Base-by-base conservation (phyloP, 2,113 vertebrate species). In the Bagarius yarrelli region DNA sequence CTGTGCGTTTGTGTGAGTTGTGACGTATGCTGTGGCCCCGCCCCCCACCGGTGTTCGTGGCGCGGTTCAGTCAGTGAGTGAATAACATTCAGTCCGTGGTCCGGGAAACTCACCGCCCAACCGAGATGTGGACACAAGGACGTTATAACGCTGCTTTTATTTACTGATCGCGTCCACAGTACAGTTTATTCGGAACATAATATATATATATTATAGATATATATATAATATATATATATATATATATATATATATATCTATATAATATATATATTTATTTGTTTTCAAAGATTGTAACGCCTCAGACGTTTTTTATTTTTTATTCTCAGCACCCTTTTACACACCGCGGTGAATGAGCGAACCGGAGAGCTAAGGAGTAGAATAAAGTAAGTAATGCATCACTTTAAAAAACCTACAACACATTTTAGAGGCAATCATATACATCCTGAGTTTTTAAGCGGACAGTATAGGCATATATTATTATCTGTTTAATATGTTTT, bases 1-100 rank as follows among this genome's bases (percentile, higher is more conserved):
- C 6, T 50, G 47, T 55, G 16, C 18, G 53, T 55, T 16, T 36
- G 81, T 85, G 81, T 85, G 86, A 82, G 16, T 67, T 47, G 72
- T 76, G 74, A 52, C 66, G 55, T 74, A 27, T 34, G 57, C 40
- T 16, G 52, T 52, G 77, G 27, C 75, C 16, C 84, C 76, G 50
- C 81, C 81, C 69, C 82, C 73, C 73, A 34, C 61, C 12, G 19
- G 66, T 44, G 25, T 55, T 70, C 73, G 55, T 66, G 14, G 83
- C 55, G 81, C 82, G 83, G 80, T 64, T 63, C 76, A 40, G 64
- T 34, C 50, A 78, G 69, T 40, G 6, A 13, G 66, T 61, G 82
- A 88, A 79, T 81, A 82, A 74, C 76, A 30, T 64, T 53, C 34
- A 61, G 32, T 50, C 52, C 77, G 19, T 30, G 16, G 67, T n/a